A percentile compares a stretch with the other conserved stretches of the same genome.
phyloP scores from a whole-genome alignment of 2,797 vertebrate species.

The Pteropus rufus region DNA sequence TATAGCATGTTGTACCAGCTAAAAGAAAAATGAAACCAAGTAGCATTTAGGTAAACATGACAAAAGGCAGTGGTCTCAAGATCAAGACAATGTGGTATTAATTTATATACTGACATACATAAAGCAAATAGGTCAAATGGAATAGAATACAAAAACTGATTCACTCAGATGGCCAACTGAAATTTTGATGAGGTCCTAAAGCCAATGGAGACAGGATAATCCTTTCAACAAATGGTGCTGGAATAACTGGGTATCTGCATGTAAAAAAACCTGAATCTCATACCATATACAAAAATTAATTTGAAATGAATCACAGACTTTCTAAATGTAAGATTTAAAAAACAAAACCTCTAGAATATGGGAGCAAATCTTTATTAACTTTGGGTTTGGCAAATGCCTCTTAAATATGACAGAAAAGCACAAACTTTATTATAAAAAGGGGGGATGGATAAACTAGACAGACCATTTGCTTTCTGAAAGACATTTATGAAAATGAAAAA shows the following conservation, averaged over 20 bases:
- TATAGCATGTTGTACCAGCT: background rate
- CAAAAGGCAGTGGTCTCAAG: background rate
- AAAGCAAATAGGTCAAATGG: background rate
- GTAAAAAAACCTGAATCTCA: too few relatives aligned
- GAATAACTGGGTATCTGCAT: too few relatives aligned
- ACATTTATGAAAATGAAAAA: background rate
- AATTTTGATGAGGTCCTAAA: background rate
- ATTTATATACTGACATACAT: background rate
- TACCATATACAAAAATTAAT: background rate
- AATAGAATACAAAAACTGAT: background rate
- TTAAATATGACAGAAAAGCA: background rate
- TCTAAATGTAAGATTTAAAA: background rate
- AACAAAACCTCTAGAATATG: background rate
- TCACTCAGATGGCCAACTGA: background rate
- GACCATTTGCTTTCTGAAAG: background rate
- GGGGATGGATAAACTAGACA: background rate
- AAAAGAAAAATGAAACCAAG: background rate
- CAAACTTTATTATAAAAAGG: background rate
- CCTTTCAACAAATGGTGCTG: too few relatives aligned
- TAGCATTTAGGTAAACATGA: background rate
- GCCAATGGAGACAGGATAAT: too few relatives aligned
- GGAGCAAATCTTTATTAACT: background rate
- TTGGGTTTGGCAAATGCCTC: background rate
- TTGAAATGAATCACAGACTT: background rate
- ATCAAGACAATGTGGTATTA: background rate